These are phyloP conservation scores for Habropoda laboriosa DNA, from an alignment of 1,140 invertebrate genomes.

Conservation along the genomic window DNA sequence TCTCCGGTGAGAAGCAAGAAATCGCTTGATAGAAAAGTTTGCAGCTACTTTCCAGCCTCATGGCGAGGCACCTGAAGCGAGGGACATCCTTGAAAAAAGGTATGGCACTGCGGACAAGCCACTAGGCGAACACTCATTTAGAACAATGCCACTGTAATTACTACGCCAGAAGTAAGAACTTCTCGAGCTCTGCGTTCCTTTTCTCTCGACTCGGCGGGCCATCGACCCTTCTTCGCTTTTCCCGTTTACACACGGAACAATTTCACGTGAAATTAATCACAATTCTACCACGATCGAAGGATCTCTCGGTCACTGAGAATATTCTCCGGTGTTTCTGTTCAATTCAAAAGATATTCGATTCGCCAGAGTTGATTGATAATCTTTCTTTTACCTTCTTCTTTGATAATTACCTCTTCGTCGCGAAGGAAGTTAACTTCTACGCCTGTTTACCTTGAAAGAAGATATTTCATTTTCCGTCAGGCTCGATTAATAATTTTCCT, in stretches of 20 bases:
- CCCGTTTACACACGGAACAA: background rate
- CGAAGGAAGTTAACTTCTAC: no score
- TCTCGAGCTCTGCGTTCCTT: background rate
- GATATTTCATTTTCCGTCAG: no score
- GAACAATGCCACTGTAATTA: conserved; percentile 48
- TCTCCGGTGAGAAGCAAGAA: conserved; percentile 26
- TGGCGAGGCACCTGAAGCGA: conserved; percentile 72
- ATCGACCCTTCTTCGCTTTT: background rate
- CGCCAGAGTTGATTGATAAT: background rate
- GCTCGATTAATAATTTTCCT: no score
- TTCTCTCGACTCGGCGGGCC: background rate
- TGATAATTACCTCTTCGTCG: background rate
- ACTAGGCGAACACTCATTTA: conserved; percentile 35
- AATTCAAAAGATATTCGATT: background rate
- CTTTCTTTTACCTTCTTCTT: background rate
- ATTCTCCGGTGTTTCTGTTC: background rate
- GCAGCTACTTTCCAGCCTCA: conserved; percentile 75
- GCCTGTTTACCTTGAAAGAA: no score
- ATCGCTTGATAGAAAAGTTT: conserved; percentile 61
- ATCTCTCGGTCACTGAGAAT: background rate
- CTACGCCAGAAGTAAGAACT: background rate
- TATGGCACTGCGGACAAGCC: conserved; percentile 47
- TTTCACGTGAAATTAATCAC: conserved; percentile 27
- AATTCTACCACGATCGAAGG: conserved; percentile 18
- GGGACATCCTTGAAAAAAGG: conserved; percentile 75